Base-by-base conservation (phyloP, 1,140 invertebrate genomes). In the Saxidomus purpurata region DNA sequence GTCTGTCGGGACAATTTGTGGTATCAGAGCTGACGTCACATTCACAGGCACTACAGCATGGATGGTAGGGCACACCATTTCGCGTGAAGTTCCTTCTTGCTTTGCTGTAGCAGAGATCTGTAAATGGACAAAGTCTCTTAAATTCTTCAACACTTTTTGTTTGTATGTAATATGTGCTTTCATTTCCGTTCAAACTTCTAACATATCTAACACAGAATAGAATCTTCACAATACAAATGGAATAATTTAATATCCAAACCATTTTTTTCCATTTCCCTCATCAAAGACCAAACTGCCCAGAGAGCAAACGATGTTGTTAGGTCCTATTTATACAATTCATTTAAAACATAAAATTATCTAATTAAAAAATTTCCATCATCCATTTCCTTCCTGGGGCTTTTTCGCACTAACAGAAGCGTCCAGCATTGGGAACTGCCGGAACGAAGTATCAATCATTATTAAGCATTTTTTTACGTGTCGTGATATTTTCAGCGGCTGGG, bases 101-200 rank as follows among this genome's bases (percentile, higher is more conserved):
- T 34, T 19, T 28, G 43, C 49, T 79, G 22, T 36, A 63, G 22
- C 80, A 82, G 4, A 82, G 15, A 17, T 82, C 80, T n/a, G 55
- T 43, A 82, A 52, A 67, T 0, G 80, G 80, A 47, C 80, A 82
- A 1, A 59, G 49, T 9, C 19, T 13, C 25, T 63, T 55, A 47
- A 63, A 82, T n/a, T 82, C 55, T 15, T n/a, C 36, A 15, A 82
- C 55, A 67, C 52, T 63, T 31, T 63, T 9, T 25, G 11, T 59
- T n/a, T 6, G 17, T n/a, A 82, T 11, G 40, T 28, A 6, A 34
- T 34, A 1, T 59, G 19, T 38, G 19, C 25, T 55, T 36, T 36
- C 49, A 79, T 6, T 55, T 19, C 8, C 17, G 34, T 43, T 22
- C 36, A 22, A 74, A 74, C 69, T 11, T 3, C 15, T 43, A 40